Evolutionary conservation across 2,888 invertebrate genomes (phyloP).

Genomic region (Leucoma salicis): DNA sequence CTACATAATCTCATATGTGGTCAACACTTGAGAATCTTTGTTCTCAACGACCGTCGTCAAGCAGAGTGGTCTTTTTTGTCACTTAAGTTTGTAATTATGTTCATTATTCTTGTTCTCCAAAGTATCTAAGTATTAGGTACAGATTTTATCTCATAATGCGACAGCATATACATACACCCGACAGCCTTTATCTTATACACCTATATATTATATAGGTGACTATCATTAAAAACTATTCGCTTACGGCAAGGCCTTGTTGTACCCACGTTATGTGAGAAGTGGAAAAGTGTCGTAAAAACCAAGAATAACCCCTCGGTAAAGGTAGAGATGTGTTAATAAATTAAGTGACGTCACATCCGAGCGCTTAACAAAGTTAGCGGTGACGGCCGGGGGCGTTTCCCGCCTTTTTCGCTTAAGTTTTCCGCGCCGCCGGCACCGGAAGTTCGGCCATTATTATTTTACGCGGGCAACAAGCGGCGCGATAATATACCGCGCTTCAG

Average conservation of each 20-base stretch:
- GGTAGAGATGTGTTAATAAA: slow-evolving; percentile 79
- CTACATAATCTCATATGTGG: no score
- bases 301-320: slow-evolving; percentile 54
- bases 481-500: slow-evolving; percentile 79
- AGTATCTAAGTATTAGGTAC: no score
- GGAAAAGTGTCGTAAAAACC: slow-evolving; percentile 66
- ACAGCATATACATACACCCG: no score
- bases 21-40: no score
- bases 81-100: no score
- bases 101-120: no score
- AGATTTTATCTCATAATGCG: no score
- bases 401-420: slow-evolving; percentile 78
- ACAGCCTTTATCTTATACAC: no score
- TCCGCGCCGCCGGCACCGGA: slow-evolving; percentile 82
- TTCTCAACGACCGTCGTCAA: no score
- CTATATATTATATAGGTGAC: slow-evolving; percentile 4
- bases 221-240: slow-evolving; percentile 26
- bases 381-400: slow-evolving; percentile 74
- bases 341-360: slow-evolving; percentile 79
- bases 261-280: slow-evolving; percentile 57
- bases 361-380: slow-evolving; percentile 71
- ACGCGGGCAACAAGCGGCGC: slow-evolving; percentile 83
- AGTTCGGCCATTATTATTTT: slow-evolving; percentile 83
- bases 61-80: no score
- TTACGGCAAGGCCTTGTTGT: slow-evolving; percentile 44